phyloP scores from a whole-genome alignment of 2,797 vertebrate genomes.

The Oryzias dopingdopingensis region DNA sequence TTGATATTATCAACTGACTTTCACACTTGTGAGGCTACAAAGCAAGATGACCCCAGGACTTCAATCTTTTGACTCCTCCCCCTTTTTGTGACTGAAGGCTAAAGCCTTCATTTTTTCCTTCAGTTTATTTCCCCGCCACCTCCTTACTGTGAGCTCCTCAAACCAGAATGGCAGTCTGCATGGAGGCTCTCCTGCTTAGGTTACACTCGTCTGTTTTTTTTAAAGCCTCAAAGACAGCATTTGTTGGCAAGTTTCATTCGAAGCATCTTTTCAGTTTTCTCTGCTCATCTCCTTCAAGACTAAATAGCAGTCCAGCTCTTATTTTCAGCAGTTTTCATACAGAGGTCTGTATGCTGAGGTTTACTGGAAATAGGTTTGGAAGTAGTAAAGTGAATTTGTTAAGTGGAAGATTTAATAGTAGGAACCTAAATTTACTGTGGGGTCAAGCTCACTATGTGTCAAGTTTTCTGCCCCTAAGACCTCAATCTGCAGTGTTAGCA shows the following conservation, averaged over 20 bases:
- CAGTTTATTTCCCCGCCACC: background rate
- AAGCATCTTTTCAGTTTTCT: constrained; percentile 28
- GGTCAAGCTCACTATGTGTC: constrained; percentile 7
- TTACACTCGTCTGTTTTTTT: constrained; percentile 34
- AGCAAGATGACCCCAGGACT: background rate
- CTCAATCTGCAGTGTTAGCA: background rate
- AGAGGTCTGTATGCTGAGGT: background rate
- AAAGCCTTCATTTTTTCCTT: background rate
- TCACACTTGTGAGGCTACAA: background rate
- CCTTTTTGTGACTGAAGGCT: background rate
- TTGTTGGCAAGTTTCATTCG: constrained; percentile 12
- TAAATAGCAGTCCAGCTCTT: background rate
- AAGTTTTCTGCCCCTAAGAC: constrained; percentile 9
- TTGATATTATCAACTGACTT: too few species aligned
- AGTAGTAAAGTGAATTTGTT: background rate
- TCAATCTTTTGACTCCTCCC: background rate
- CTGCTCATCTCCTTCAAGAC: constrained; percentile 3
- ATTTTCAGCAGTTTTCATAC: background rate
- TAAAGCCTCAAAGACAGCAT: constrained; percentile 24
- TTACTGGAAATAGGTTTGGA: background rate
- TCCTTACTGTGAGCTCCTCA: background rate
- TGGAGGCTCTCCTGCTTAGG: constrained; percentile 31
- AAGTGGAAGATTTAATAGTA: constrained; percentile 19
- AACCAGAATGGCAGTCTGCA: constrained; percentile 42
- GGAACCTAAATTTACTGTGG: background rate